Base-by-base conservation (phyloP, 1,140 invertebrate genomes). In the Apolygus lucorum region DNA sequence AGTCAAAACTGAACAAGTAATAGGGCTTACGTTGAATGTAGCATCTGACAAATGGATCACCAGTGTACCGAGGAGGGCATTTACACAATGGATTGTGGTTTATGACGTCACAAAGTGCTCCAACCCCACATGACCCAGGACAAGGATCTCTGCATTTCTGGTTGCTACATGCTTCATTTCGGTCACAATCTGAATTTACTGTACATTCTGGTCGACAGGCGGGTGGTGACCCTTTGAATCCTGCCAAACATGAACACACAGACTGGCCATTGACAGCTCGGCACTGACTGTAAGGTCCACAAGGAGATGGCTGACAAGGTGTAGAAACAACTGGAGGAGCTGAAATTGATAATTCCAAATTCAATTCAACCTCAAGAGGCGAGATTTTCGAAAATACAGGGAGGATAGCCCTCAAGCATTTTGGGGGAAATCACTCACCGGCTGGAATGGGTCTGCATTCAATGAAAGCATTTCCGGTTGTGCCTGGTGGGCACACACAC, bases 141-240 rank as follows among this genome's bases (percentile, higher is more conserved):
- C 88, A 90, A 68, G 88, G 88, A 78, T 90, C 85, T 59, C 81
- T 79, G 78, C 88, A 90, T 79, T 86, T 87, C 75, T 88, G 82
- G 72, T 84, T 84, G 42, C 87, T 84, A 76, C 89, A 91, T 2
- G 87, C 87, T 74, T 81, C 79, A 70, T 83, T 83, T 70, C 83
- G 84, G 27, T 83, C 77, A 78, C 89, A 91, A 74, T 90, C 88
- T 0, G 87, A 81, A 77, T 89, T 88, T 21, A 88, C 84, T 2
- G 83, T 81, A 79, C 89, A 91, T 77, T 91, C 89, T 28, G 88
- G 87, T 74, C 85, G 81, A 73, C 88, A 90, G 74, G 86, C 87
- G 27, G 88, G 88, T 70, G 88, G 87, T 70, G 79, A 84, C 65
- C 89, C 89, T n/a, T 85, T 79, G 73, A 87, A 90, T 42, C 80